These are phyloP conservation scores for Xiphophorus hellerii DNA, from an alignment of 2,113 vertebrate species.

Conservation along the genomic window DNA sequence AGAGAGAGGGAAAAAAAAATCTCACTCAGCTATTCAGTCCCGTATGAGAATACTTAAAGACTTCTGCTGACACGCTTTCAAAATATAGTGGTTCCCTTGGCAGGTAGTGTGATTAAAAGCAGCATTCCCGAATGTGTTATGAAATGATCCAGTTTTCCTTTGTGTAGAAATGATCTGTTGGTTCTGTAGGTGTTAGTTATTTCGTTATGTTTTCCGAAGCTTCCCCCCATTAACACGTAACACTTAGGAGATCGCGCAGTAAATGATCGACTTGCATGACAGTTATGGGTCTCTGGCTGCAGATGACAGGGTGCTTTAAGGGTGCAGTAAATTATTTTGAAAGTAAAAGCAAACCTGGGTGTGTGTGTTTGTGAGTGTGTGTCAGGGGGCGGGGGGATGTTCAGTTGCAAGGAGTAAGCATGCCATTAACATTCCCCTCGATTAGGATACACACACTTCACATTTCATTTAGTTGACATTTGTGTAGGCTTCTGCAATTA, in stretches of 20 bases:
- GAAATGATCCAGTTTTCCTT: slow-evolving; percentile 72
- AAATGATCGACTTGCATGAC: slow-evolving; percentile 84
- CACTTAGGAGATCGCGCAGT: slow-evolving; percentile 81
- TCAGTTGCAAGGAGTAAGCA: slow-evolving; percentile 68
- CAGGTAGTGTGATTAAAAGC: slow-evolving; percentile 79
- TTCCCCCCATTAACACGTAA: slow-evolving; percentile 81
- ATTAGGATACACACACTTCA: slow-evolving; percentile 70
- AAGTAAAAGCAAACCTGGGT: slow-evolving; percentile 81
- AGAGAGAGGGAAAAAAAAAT: slow-evolving; percentile 43
- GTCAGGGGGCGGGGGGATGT: too few relatives aligned
- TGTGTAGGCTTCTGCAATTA: slow-evolving; percentile 69
- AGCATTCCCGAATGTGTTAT: slow-evolving; percentile 74
- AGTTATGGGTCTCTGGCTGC: slow-evolving; percentile 83
- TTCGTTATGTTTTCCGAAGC: slow-evolving; percentile 76
- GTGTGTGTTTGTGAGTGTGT: background rate
- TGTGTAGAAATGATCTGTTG: slow-evolving; percentile 72
- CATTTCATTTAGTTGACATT: slow-evolving; percentile 76
- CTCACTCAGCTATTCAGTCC: slow-evolving; percentile 61
- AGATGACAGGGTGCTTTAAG: slow-evolving; percentile 82
- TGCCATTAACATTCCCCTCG: slow-evolving; percentile 78
- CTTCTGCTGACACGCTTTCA: slow-evolving; percentile 70
- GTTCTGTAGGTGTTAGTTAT: slow-evolving; percentile 79
- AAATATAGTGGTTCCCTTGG: slow-evolving; percentile 66
- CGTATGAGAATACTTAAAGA: slow-evolving; percentile 69
- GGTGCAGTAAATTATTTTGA: slow-evolving; percentile 82